Evolutionary conservation across 2,797 vertebrate genomes (phyloP), one percentile per base, ranked within the genome.

Genomic region (Parambassis ranga): DNA sequence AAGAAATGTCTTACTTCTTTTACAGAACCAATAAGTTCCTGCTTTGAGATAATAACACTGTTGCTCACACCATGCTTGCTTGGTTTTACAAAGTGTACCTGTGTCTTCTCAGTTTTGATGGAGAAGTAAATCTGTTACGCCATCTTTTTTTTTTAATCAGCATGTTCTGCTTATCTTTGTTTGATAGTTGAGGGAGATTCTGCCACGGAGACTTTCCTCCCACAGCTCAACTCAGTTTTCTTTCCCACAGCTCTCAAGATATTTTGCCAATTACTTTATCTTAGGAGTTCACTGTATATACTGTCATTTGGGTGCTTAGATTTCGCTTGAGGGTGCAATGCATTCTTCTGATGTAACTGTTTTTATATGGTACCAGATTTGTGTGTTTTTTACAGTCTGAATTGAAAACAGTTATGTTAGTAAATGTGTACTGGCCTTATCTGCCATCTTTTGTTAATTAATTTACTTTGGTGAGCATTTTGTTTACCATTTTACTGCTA

Each of bases 181-280:
- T 18, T 32, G 38, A 53, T 72, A 50, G 15, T 44, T 31, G 20
- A 35, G 7, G 50, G 61, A 58, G 57, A 58, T 65, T 26, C 50
- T 38, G 58, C 79, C 58, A 64, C 27, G n/a, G 32, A 70, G 27
- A 65, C 41, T 51, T 72, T 65, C 47, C 41, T 60, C 28, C 22
- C 2, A 43, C 16, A 57, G 27, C 38, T 44, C 49, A 44, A 22
- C 38, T 65, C 15, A 5, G 43, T 68, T 71, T 69, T 63, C 60
- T 66, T 55, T 72, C 64, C 52, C 64, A 57, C 67, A 60, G 35
- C 36, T 60, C 56, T 69, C 22, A 14, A 20, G 23, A 65, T 56
- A 32, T 49, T 47, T 69, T 75, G 55, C 55, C 26, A 11, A 15
- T 32, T 47, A 32, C 14, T 59, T 48, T 32, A 27, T 48, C 35